Evolutionary conservation across 1,140 invertebrate genomes (phyloP).

Genomic region (Eufriesea mexicana): DNA sequence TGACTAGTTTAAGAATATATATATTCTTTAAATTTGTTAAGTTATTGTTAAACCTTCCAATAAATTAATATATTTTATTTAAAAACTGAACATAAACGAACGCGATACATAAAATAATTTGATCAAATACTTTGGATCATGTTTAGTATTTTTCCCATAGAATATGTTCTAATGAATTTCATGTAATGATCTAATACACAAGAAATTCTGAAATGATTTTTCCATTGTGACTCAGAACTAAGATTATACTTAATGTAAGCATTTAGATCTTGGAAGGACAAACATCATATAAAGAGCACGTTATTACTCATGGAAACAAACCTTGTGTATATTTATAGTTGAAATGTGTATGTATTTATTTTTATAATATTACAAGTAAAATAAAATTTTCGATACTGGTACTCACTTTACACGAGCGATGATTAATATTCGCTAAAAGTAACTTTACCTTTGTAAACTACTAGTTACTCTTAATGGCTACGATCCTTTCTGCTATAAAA

Average conservation of each 20-base stretch:
- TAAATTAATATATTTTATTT: not conserved
- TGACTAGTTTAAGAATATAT: not conserved
- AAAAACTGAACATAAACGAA: not conserved
- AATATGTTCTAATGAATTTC: not conserved
- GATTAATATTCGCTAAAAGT: not conserved
- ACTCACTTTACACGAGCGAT: not conserved
- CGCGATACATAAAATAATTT: not conserved
- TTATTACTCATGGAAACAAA: not conserved
- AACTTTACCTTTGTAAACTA: not conserved
- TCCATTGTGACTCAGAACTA: not conserved
- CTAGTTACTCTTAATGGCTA: not conserved
- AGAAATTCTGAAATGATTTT: conserved; percentile 11
- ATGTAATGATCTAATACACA: not conserved
- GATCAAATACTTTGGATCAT: not conserved
- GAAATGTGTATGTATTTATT: too few relatives aligned
- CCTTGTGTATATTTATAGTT: too few relatives aligned
- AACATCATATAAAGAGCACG: not conserved
- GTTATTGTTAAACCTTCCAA: not conserved
- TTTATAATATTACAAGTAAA: not conserved
- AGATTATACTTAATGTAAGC: conserved; percentile 12
- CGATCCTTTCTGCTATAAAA: not conserved
- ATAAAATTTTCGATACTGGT: not conserved
- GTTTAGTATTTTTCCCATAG: not conserved
- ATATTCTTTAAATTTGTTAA: not conserved
- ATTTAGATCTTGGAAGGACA: not conserved